These are phyloP conservation scores for Nylanderia fulva DNA, from an alignment of 1,140 invertebrate species.

Conservation along the genomic window DNA sequence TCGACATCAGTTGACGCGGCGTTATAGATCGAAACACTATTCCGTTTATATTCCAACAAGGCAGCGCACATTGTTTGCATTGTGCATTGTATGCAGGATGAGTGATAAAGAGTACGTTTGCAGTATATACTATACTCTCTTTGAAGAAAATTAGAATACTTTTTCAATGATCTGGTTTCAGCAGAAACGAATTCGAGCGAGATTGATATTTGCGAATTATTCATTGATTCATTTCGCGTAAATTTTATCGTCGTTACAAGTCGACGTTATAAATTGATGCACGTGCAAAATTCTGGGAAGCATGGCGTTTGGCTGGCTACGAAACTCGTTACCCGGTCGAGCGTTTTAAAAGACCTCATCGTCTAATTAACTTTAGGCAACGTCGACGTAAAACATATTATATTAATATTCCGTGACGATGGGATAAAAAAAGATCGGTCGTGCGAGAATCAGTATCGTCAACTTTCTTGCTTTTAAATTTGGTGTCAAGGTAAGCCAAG, in stretches of 20 bases:
- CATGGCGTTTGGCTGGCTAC: background rate
- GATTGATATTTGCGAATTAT: background rate
- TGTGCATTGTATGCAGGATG: background rate
- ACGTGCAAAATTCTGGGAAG: slow-evolving; percentile 28
- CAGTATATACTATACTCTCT: background rate
- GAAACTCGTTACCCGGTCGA: slow-evolving; percentile 33
- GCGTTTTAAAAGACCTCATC: slow-evolving; percentile 5
- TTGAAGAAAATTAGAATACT: background rate
- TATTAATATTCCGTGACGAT: slow-evolving; percentile 44
- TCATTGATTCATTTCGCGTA: slow-evolving; percentile 18
- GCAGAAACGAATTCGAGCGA: background rate
- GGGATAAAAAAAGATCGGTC: slow-evolving; percentile 16
- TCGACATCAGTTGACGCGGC: slow-evolving; percentile 13
- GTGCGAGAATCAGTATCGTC: background rate
- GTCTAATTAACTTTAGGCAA: slow-evolving; percentile 39
- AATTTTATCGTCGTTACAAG: slow-evolving; percentile 38
- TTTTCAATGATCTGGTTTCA: background rate
- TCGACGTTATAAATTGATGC: background rate
- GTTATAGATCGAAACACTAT: slow-evolving; percentile 11
- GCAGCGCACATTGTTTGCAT: background rate
- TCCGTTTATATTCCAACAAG: background rate
- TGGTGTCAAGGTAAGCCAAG: background rate
- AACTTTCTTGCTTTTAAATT: background rate
- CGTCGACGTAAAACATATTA: background rate
- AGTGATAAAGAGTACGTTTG: background rate